These are phyloP conservation scores for Temnothorax nylanderi DNA, from an alignment of 1,140 invertebrate species.

Conservation along the genomic window DNA sequence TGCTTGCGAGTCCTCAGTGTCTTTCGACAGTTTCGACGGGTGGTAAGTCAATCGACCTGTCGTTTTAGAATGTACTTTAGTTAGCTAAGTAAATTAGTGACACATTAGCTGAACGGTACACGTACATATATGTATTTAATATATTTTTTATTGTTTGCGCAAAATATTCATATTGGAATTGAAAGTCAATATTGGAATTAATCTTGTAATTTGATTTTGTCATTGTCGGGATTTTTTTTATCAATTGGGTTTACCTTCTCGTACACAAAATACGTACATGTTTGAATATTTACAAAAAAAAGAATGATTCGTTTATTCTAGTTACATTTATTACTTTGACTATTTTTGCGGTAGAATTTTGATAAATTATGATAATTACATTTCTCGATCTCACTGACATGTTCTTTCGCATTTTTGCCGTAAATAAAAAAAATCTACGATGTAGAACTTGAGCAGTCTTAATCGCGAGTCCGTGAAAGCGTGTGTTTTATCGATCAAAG, in stretches of 20 bases:
- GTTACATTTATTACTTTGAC: not conserved
- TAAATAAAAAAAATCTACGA: not conserved
- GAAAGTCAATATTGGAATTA: not conserved
- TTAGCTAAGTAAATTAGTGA: not conserved
- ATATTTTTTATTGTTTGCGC: not conserved
- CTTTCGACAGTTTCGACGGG: constrained; percentile 10
- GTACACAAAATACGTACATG: not conserved
- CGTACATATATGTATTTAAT: not conserved
- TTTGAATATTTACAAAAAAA: not conserved
- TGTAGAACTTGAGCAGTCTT: not conserved
- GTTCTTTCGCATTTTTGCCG: not conserved
- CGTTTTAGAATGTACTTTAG: not conserved
- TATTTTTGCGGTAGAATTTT: not conserved
- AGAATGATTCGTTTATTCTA: not conserved
- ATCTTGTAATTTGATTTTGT: not conserved
- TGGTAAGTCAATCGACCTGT: constrained; percentile 62
- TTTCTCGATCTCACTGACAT: not conserved
- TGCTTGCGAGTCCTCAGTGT: constrained; percentile 26
- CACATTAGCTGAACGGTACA: not conserved
- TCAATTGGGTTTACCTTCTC: not conserved
- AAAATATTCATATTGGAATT: not conserved
- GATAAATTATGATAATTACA: not conserved
- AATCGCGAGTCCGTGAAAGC: not conserved
- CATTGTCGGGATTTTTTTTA: not conserved
- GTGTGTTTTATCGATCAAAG: constrained; percentile 32